Evolutionary conservation across 2,797 vertebrate species (phyloP), one percentile per base, ranked within the genome.

Genomic region (Paedocypris micromegethes): DNA sequence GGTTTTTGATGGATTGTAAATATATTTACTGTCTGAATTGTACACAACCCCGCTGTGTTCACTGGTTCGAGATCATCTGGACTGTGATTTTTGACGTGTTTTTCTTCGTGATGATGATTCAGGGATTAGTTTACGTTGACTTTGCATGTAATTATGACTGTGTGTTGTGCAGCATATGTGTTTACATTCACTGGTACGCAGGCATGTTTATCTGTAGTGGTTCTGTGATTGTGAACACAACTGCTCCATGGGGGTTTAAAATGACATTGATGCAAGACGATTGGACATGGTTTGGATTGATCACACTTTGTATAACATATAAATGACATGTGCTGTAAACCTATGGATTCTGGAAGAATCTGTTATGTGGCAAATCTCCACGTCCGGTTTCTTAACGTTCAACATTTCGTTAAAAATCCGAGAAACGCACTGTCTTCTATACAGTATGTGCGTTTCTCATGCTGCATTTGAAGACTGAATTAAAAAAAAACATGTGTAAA

Each of bases 201-300:
- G 60, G 41, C 23, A 41, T 70, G 47, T 64, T 57, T 69, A 70
- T 75, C 48, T 72, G 41, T 43, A 50, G 57, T 8, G 64, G 9
- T 64, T 78, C 78, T 55, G 37, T 72, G 68, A 73, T 65, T 5
- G 6, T 75, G 77, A 66, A 60, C 58, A 42, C 49, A 40, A 9
- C 51, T 70, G 64, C 81, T 76, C 75, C 68, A 58, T 68, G 44
- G 53, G 78, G 82, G 78, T 54, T 64, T 43, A 2, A 5, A 58
- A 45, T 86, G 84, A 85, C 82, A 86, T 87, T 88, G 82, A 73
- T 72, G 79, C 66, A 64, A 78, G 71, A 63, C 4, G 3, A 66
- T 5, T 37, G 76, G 79, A 75, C 74, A 46, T 52, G 57, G 57
- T 75, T 72, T 59, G 66, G 74, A 85, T 84, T 69, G 75, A 81